Conservation (phyloP, 2,797 vertebrate species). For the Semotilus atromaculatus region DNA sequence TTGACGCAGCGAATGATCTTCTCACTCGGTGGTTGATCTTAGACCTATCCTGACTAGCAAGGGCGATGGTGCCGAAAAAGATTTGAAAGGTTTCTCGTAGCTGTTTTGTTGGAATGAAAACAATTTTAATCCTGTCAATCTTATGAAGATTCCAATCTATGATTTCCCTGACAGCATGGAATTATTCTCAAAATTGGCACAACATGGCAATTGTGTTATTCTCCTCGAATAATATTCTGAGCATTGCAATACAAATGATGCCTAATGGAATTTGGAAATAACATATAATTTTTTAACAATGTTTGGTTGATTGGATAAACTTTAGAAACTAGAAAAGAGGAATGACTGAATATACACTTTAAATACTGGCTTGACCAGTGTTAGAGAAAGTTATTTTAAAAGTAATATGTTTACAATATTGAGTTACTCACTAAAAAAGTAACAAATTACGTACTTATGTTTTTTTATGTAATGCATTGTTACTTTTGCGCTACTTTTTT, state of each 20-base stretch:
- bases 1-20: constrained; percentile 28
- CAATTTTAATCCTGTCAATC: background rate
- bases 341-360: background rate
- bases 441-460: background rate
- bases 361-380: background rate
- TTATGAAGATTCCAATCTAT: background rate
- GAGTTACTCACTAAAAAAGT: too few relatives aligned
- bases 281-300: background rate
- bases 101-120: background rate
- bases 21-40: constrained; percentile 19
- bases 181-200: background rate
- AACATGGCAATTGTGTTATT: background rate
- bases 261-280: background rate
- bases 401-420: background rate
- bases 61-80: background rate
- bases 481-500: background rate
- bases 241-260: background rate
- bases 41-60: background rate
- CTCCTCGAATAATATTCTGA: background rate
- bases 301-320: too few relatives aligned
- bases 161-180: background rate
- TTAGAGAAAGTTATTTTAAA: too few relatives aligned
- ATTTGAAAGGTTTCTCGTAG: background rate
- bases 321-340: too few relatives aligned
- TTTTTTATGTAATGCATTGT: accelerated